Conservation (phyloP, 2,888 invertebrate genomes). For the Heliconius aoede region DNA sequence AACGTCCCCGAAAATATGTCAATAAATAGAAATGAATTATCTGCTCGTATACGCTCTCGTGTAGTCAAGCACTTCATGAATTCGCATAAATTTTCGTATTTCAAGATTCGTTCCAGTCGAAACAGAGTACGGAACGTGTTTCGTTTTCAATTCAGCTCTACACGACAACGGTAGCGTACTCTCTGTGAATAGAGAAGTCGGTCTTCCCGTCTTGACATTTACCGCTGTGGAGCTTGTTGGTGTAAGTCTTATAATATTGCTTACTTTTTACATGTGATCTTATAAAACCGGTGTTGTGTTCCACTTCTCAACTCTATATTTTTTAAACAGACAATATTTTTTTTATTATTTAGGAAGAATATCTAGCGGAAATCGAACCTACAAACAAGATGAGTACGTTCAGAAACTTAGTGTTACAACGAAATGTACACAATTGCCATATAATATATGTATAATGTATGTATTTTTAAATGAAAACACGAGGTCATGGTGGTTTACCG, state of each 20-base stretch:
- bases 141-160: constrained; percentile 69
- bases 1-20: too few relatives aligned
- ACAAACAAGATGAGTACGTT: not conserved
- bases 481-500: not conserved
- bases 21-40: too few relatives aligned
- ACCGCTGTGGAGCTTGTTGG: constrained; percentile 72
- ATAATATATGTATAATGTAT: not conserved
- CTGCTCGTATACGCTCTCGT: too few relatives aligned
- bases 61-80: not conserved
- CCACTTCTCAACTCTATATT: too few relatives aligned
- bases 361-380: not conserved
- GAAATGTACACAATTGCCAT: too few relatives aligned
- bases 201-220: constrained; percentile 76
- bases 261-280: too few relatives aligned
- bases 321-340: too few relatives aligned
- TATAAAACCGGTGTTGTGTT: too few relatives aligned
- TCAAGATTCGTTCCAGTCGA: constrained; percentile 66
- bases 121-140: constrained; percentile 75
- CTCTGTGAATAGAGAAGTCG: constrained; percentile 74
- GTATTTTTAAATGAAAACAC: constrained; percentile 1
- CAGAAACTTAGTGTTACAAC: not conserved
- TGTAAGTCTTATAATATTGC: constrained; percentile 59
- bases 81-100: constrained; percentile 25
- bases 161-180: constrained; percentile 54
- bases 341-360: too few relatives aligned